Evolutionary conservation across 1,140 invertebrate species (phyloP).

Genomic region (Ceratosolen fusciceps): DNA sequence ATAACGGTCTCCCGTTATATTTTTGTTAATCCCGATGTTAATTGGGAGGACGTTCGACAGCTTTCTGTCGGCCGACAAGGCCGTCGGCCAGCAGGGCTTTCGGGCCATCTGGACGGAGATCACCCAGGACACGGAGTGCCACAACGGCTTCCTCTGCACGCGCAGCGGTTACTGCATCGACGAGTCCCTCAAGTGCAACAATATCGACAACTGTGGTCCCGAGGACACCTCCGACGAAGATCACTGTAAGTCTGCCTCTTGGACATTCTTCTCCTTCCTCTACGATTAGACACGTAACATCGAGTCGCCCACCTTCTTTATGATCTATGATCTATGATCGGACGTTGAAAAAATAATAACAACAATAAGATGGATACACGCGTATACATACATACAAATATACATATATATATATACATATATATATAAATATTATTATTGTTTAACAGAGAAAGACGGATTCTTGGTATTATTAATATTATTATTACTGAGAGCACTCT

Average conservation of each 20-base stretch:
- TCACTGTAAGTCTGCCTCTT: constrained; percentile 80
- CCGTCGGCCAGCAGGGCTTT: constrained; percentile 85
- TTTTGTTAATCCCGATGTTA: too few relatives aligned
- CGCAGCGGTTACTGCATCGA: constrained; percentile 85
- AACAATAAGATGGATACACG: constrained; percentile 3
- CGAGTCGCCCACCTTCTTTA: constrained; percentile 60
- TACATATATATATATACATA: too few relatives aligned
- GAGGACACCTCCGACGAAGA: constrained; percentile 85
- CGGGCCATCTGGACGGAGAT: constrained; percentile 92
- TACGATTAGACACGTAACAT: constrained; percentile 60
- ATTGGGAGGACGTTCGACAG: constrained; percentile 64
- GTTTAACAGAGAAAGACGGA: not conserved
- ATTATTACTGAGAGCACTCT: constrained; percentile 50
- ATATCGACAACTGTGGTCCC: constrained; percentile 84
- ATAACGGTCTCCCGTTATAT: too few relatives aligned
- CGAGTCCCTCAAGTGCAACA: constrained; percentile 82
- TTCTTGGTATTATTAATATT: too few relatives aligned
- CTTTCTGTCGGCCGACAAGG: constrained; percentile 88
- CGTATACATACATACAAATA: too few relatives aligned
- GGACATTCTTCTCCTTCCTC: constrained; percentile 54
- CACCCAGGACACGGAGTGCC: constrained; percentile 70
- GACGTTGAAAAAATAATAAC: not conserved
- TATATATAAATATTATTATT: too few relatives aligned
- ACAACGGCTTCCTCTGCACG: constrained; percentile 77
- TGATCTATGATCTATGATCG: too few relatives aligned